phyloP scores from a whole-genome alignment of 2,797 vertebrate genomes.

The Ambastaia sidthimunki region DNA sequence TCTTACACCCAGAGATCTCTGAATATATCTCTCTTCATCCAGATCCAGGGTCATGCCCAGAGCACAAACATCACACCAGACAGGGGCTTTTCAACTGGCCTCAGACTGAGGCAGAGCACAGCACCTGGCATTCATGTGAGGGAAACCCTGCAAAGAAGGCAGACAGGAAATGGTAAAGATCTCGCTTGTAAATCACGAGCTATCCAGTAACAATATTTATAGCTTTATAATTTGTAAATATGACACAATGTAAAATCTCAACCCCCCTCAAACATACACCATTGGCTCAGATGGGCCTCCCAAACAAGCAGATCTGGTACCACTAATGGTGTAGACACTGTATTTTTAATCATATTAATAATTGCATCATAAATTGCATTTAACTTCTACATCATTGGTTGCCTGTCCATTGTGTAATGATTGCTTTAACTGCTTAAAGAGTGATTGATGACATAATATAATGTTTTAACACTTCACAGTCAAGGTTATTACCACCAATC shows the following conservation, averaged over 20 bases:
- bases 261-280: too few relatives aligned
- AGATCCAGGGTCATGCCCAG: slow-evolving; percentile 66
- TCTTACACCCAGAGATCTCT: neutral
- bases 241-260: too few relatives aligned
- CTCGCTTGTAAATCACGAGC: neutral
- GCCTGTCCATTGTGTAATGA: neutral
- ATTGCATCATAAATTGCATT: too few relatives aligned
- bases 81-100: slow-evolving; percentile 76
- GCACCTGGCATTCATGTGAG: slow-evolving; percentile 61
- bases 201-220: neutral
- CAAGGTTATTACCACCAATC: neutral
- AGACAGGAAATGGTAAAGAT: slow-evolving; percentile 64
- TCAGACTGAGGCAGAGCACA: slow-evolving; percentile 62
- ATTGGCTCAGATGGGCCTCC: too few relatives aligned
- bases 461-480: neutral
- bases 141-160: slow-evolving; percentile 63
- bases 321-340: too few relatives aligned
- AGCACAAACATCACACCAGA: slow-evolving; percentile 63
- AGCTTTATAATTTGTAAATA: too few relatives aligned
- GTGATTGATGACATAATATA: slow-evolving; percentile 9
- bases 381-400: neutral
- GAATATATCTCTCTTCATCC: slow-evolving; percentile 18
- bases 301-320: too few relatives aligned
- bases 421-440: slow-evolving; percentile 18
- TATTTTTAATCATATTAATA: too few relatives aligned